phyloP scores from a whole-genome alignment of 2,113 vertebrate genomes.

The Cyanoderma ruficeps region DNA sequence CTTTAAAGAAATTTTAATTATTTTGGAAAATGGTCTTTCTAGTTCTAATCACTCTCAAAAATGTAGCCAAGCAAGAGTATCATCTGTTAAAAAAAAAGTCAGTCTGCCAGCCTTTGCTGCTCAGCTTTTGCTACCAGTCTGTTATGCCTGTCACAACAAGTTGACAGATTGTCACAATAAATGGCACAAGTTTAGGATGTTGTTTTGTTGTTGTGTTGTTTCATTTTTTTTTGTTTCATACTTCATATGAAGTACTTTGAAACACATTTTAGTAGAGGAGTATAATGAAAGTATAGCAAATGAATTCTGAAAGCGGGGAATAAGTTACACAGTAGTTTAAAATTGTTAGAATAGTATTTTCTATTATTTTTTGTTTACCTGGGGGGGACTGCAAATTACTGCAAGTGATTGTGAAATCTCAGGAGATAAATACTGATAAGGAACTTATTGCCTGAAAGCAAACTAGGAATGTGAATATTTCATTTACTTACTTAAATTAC shows the following conservation, averaged over 20 bases:
- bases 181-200: background rate
- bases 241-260: background rate
- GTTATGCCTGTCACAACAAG: background rate
- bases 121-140: constrained; percentile 34
- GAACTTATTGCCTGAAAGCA: background rate
- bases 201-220: background rate
- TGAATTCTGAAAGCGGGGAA: background rate
- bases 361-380: background rate
- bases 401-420: background rate
- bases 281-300: background rate
- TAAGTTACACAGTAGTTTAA: background rate
- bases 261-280: background rate
- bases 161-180: constrained; percentile 21
- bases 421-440: background rate
- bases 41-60: background rate
- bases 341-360: background rate
- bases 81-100: background rate
- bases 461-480: background rate
- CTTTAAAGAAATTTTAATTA: background rate
- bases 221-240: too few relatives aligned
- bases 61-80: background rate
- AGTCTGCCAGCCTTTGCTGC: background rate
- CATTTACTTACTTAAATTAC: background rate
- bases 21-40: background rate
- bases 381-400: background rate